phyloP scores from a whole-genome alignment of 2,113 vertebrate genomes.

The Hucho hucho region DNA sequence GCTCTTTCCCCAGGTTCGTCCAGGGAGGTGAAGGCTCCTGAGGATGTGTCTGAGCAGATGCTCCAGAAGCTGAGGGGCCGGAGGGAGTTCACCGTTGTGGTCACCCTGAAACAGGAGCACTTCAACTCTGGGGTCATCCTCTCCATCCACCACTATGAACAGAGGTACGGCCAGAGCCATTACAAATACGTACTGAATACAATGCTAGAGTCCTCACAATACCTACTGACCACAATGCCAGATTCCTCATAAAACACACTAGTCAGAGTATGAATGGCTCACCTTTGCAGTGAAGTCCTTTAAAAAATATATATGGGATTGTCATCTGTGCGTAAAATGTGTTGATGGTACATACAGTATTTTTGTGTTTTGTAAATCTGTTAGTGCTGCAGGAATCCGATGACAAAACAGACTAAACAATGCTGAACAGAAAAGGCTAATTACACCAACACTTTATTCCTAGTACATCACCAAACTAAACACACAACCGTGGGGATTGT shows the following conservation, averaged over 20 bases:
- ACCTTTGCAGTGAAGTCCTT: no score
- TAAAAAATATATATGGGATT: not conserved
- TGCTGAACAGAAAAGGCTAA: slow-evolving; percentile 42
- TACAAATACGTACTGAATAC: not conserved
- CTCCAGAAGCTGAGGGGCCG: slow-evolving; percentile 93
- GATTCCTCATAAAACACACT: not conserved
- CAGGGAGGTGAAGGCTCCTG: slow-evolving; percentile 86
- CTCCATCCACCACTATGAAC: slow-evolving; percentile 90
- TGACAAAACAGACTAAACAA: not conserved
- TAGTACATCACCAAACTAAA: slow-evolving; percentile 52
- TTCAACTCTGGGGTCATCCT: slow-evolving; percentile 96
- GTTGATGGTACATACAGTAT: not conserved
- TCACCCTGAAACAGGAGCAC: slow-evolving; percentile 87
- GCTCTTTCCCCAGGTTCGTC: slow-evolving; percentile 77
- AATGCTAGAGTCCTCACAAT: not conserved
- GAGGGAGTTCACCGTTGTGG: slow-evolving; percentile 90
- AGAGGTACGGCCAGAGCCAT: slow-evolving; percentile 76
- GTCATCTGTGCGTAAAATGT: not conserved
- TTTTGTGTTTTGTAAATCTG: not conserved
- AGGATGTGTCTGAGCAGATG: slow-evolving; percentile 80
- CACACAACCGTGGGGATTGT: slow-evolving; percentile 41
- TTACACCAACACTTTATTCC: slow-evolving; percentile 49
- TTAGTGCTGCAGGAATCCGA: not conserved
- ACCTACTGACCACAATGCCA: not conserved
- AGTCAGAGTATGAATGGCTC: no score